phyloP scores from a whole-genome alignment of 2,888 invertebrate genomes.

The Nemapogon koenigi region DNA sequence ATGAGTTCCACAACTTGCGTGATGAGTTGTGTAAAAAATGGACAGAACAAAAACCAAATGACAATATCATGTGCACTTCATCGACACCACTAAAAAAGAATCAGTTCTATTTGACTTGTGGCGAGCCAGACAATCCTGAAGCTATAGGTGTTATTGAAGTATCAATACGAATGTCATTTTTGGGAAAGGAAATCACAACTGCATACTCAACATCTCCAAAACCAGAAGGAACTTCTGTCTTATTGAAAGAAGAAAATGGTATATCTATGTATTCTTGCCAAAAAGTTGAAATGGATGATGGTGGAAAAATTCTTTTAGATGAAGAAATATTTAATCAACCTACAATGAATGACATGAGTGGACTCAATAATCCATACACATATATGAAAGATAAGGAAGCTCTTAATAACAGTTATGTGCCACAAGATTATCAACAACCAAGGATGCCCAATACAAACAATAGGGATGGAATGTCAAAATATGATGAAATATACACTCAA shows the following conservation, averaged over 20 bases:
- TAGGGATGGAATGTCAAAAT: constrained; percentile 34
- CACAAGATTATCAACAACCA: background rate
- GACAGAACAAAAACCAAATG: constrained; percentile 40
- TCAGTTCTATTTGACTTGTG: constrained; percentile 43
- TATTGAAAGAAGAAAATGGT: constrained; percentile 45
- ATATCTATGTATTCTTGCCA: constrained; percentile 54
- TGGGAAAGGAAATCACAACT: constrained; percentile 56
- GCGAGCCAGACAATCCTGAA: constrained; percentile 32
- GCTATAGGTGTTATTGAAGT: constrained; percentile 50
- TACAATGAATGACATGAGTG: background rate
- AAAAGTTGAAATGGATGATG: constrained; percentile 53
- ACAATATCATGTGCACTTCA: constrained; percentile 46
- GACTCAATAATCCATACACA: background rate
- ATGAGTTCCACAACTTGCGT: constrained; percentile 35
- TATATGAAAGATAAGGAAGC: background rate
- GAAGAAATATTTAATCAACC: constrained; percentile 22
- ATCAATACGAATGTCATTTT: constrained; percentile 47
- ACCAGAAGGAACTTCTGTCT: constrained; percentile 32
- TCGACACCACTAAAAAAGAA: constrained; percentile 45
- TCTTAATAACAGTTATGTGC: no score
- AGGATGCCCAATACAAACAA: no score
- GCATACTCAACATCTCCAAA: constrained; percentile 39
- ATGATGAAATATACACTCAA: constrained; percentile 52
- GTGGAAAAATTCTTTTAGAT: constrained; percentile 48
- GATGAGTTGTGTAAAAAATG: constrained; percentile 49